These are phyloP conservation scores for Psilopogon haemacephalus DNA, from an alignment of 2,113 vertebrate species.

Conservation along the genomic window DNA sequence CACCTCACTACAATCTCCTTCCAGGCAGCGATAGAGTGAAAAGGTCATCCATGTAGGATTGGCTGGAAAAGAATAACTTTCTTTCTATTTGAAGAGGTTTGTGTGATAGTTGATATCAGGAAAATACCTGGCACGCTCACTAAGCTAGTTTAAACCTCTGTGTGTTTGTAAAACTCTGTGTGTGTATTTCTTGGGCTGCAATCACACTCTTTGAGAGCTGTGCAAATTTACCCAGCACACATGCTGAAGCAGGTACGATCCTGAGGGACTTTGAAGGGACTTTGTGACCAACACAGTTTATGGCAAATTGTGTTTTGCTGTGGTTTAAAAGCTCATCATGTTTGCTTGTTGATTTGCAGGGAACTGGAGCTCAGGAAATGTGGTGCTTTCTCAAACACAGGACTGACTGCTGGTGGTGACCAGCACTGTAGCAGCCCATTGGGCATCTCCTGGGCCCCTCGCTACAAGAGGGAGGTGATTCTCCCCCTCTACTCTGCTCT, in stretches of 20 bases:
- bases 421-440: rapidly evolving
- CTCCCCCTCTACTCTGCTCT: too few species aligned
- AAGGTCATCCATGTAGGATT: neutral
- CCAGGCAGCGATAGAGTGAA: too few species aligned
- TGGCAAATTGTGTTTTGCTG: neutral
- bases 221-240: slow-evolving; percentile 12
- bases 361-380: neutral
- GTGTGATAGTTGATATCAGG: neutral
- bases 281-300: neutral
- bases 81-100: neutral
- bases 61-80: neutral
- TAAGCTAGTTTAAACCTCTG: neutral
- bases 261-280: neutral
- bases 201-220: neutral
- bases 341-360: neutral
- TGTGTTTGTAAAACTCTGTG: neutral
- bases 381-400: neutral
- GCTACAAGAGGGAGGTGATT: too few species aligned
- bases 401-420: neutral
- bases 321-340: neutral
- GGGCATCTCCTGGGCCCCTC: neutral
- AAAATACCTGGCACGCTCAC: neutral
- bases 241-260: neutral
- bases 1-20: too few species aligned
- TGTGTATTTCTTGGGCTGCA: slow-evolving; percentile 12